phyloP scores from a whole-genome alignment of 2,888 invertebrate species.

The Lasioglossum morio region DNA sequence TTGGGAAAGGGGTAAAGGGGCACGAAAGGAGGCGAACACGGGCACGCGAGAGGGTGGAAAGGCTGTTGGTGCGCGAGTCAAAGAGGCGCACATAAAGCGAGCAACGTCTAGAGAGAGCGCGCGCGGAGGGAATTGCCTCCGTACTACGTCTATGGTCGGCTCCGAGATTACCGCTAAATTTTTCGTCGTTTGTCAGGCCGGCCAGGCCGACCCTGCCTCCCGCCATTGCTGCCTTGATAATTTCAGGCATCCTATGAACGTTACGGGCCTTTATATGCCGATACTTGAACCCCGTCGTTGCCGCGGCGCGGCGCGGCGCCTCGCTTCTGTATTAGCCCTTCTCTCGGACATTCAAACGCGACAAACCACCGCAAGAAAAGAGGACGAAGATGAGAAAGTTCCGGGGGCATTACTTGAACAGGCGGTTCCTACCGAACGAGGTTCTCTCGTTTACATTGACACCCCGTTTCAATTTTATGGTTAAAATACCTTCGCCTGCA shows the following conservation, averaged over 20 bases:
- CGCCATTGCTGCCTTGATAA: constrained; percentile 56
- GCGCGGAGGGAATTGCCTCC: constrained; percentile 70
- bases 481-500: no score
- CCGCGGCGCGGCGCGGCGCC: constrained; percentile 10
- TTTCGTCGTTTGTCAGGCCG: constrained; percentile 73
- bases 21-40: constrained; percentile 20
- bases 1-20: constrained; percentile 13
- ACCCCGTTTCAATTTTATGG: constrained; percentile 16
- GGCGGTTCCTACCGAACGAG: no score
- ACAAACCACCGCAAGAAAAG: constrained; percentile 21
- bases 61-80: constrained; percentile 73
- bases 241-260: constrained; percentile 56
- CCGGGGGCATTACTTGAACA: neutral
- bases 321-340: constrained; percentile 33
- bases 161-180: constrained; percentile 78
- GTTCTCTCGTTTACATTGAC: constrained; percentile 47
- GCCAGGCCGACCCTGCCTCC: constrained; percentile 16
- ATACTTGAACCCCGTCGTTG: constrained; percentile 58
- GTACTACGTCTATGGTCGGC: constrained; percentile 48
- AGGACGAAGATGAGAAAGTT: constrained; percentile 30
- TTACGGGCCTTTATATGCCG: constrained; percentile 64
- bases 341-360: constrained; percentile 48
- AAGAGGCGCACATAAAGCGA: constrained; percentile 79
- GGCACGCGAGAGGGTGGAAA: constrained; percentile 57
- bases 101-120: constrained; percentile 73